These are phyloP conservation scores for Acronicta alni DNA, from an alignment of 2,888 invertebrate species.

Conservation along the genomic window DNA sequence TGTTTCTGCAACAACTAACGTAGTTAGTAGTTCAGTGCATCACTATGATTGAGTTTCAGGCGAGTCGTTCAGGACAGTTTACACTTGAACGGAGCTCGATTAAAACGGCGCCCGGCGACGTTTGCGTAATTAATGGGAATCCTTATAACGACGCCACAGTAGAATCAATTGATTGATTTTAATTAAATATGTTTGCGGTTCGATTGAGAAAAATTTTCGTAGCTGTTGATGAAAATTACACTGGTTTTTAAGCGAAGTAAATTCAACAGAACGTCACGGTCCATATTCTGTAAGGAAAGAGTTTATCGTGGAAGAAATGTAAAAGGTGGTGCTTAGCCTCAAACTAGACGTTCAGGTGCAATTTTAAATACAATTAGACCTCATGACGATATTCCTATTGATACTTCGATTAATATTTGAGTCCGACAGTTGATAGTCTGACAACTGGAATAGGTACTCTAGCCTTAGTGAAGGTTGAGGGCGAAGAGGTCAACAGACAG, in stretches of 20 bases:
- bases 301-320: too few species aligned
- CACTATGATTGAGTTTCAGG: slow-evolving; percentile 49
- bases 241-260: not conserved
- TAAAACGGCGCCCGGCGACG: slow-evolving; percentile 39
- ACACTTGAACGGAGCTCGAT: slow-evolving; percentile 38
- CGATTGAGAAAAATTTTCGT: slow-evolving; percentile 24
- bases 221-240: slow-evolving; percentile 12
- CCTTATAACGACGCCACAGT: slow-evolving; percentile 48
- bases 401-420: slow-evolving; percentile 17
- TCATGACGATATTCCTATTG: slow-evolving; percentile 20
- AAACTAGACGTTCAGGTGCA: slow-evolving; percentile 28
- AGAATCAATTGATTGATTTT: slow-evolving; percentile 51
- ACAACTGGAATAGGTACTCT: not conserved
- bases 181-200: slow-evolving; percentile 44
- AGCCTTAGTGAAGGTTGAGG: not conserved
- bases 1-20: slow-evolving; percentile 22
- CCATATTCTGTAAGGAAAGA: not conserved
- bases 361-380: slow-evolving; percentile 38
- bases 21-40: slow-evolving; percentile 42
- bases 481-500: not conserved
- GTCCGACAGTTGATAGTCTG: not conserved
- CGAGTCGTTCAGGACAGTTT: slow-evolving; percentile 27
- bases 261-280: not conserved
- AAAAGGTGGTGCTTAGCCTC: too few species aligned
- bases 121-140: slow-evolving; percentile 57